A percentile compares a stretch with the other conserved stretches of the same genome.
Evolutionary conservation across 2,888 invertebrate genomes (phyloP).

Genomic region (Eupithecia subumbrata): DNA sequence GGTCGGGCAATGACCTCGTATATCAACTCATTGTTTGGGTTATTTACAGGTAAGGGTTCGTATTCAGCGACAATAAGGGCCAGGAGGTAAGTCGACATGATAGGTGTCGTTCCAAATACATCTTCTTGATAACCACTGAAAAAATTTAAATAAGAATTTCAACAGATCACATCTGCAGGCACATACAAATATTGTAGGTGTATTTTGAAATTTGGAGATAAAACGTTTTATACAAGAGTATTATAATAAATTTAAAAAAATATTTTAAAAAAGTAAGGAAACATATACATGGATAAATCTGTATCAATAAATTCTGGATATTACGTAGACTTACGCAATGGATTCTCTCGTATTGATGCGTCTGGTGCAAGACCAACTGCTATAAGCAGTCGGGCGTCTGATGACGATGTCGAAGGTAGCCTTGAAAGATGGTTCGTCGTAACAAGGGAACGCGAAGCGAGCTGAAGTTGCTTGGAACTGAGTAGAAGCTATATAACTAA

Average conservation of each 20-base stretch:
- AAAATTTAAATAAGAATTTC: constrained; percentile 17
- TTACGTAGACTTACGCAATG: constrained; percentile 51
- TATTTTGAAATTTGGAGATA: not conserved
- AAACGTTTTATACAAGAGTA: not conserved
- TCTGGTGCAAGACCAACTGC: constrained; percentile 85
- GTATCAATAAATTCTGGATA: not conserved
- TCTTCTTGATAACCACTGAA: constrained; percentile 65
- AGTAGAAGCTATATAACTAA: constrained; percentile 86
- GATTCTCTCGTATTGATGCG: constrained; percentile 54
- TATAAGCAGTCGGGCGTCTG: constrained; percentile 78
- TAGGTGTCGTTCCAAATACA: constrained; percentile 69
- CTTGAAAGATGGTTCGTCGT: constrained; percentile 93
- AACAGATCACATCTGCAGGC: not conserved
- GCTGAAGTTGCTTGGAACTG: constrained; percentile 88
- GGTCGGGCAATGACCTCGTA: constrained; percentile 79
- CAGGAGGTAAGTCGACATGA: constrained; percentile 87
- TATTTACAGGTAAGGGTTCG: constrained; percentile 7
- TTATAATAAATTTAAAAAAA: too few species aligned
- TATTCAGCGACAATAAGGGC: constrained; percentile 88
- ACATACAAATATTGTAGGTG: not conserved
- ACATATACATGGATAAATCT: too few species aligned
- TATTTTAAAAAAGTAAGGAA: too few species aligned
- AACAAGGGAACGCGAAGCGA: constrained; percentile 90
- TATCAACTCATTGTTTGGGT: constrained; percentile 36
- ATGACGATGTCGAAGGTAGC: constrained; percentile 89